phyloP scores from a whole-genome alignment of 2,888 invertebrate genomes.

The Noctua pronuba region DNA sequence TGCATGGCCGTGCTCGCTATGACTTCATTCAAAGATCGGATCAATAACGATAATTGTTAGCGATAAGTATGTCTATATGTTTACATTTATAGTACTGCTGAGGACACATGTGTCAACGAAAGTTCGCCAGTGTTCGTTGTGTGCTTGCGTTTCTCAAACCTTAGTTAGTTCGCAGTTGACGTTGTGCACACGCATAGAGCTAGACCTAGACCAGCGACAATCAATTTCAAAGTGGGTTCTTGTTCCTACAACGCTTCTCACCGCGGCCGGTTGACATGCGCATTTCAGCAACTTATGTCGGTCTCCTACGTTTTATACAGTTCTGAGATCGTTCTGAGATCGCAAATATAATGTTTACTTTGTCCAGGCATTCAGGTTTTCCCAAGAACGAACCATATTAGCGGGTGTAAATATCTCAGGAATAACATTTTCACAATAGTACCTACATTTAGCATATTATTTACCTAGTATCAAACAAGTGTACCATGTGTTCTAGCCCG shows the following conservation, averaged over 20 bases:
- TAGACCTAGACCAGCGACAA: background rate
- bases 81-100: background rate
- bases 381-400: background rate
- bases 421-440: background rate
- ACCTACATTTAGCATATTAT: background rate
- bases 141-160: background rate
- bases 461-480: background rate
- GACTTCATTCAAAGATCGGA: background rate
- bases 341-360: background rate
- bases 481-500: background rate
- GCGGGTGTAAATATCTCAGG: background rate
- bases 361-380: background rate
- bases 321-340: background rate
- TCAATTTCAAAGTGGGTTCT: background rate
- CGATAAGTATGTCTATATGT: background rate
- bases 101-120: background rate
- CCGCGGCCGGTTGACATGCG: background rate
- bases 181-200: background rate
- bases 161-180: background rate
- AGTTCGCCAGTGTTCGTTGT: background rate
- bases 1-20: background rate
- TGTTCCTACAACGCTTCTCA: background rate
- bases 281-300: background rate
- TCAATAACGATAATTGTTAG: background rate
- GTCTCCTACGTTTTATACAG: background rate